Conservation (phyloP, 2,888 invertebrate species). For the Cantharis lateralis region DNA sequence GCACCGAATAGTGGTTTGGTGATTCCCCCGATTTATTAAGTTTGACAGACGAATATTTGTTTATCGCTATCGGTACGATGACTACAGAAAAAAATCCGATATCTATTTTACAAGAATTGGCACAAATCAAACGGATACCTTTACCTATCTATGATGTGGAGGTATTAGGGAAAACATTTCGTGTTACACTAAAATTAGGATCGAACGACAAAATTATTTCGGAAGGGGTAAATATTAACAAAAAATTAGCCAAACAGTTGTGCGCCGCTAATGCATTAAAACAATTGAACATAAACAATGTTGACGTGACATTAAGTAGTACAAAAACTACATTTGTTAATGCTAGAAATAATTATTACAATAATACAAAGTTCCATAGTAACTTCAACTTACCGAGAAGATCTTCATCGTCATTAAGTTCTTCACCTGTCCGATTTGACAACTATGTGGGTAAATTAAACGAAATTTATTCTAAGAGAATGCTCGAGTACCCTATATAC, state of each 20-base stretch:
- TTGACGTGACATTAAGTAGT: not conserved
- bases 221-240: conserved; percentile 51
- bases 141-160: conserved; percentile 49
- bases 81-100: conserved; percentile 53
- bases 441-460: conserved; percentile 42
- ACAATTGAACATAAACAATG: not conserved
- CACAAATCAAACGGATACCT: conserved; percentile 46
- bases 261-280: conserved; percentile 53
- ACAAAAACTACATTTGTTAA: not conserved
- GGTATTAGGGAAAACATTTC: conserved; percentile 37
- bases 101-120: conserved; percentile 58
- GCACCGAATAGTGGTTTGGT: not conserved
- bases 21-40: not conserved
- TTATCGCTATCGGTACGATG: not conserved
- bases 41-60: not conserved
- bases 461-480: conserved; percentile 52
- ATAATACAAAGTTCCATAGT: not conserved
- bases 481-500: conserved; percentile 52
- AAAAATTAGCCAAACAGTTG: conserved; percentile 56
- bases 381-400: not conserved
- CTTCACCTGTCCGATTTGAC: conserved; percentile 36
- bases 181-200: conserved; percentile 46
- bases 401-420: not conserved
- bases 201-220: conserved; percentile 45
- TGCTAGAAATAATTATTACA: not conserved